These are phyloP conservation scores for Ctenodactylus gundi DNA, from an alignment of 2,113 vertebrate species.

Conservation along the genomic window DNA sequence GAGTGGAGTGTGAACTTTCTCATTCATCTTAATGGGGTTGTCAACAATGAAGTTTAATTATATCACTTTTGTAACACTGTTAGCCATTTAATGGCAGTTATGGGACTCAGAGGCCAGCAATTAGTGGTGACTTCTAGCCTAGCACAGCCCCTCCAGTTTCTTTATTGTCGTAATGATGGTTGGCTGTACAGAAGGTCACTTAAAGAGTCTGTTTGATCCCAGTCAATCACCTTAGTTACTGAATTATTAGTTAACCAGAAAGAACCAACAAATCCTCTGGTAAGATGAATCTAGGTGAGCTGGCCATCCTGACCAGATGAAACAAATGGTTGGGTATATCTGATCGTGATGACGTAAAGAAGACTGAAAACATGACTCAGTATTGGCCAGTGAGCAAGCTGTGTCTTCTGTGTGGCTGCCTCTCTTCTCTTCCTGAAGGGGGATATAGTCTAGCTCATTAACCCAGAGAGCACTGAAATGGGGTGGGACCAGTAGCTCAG, in stretches of 20 bases:
- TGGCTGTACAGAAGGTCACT: conserved; percentile 46
- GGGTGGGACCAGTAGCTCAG: too few relatives aligned
- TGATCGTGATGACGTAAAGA: conserved; percentile 7
- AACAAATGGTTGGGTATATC: not conserved
- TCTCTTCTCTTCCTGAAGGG: not conserved
- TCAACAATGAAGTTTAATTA: conserved; percentile 56
- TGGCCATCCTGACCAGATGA: conserved; percentile 28
- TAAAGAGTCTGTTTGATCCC: conserved; percentile 48
- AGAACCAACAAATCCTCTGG: not conserved
- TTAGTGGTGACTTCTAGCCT: conserved; percentile 58
- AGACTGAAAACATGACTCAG: not conserved
- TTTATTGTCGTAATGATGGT: conserved; percentile 57
- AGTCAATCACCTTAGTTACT: not conserved
- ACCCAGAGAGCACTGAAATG: not conserved
- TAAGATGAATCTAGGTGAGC: not conserved
- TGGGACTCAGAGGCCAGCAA: conserved; percentile 53
- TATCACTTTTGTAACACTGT: conserved; percentile 36
- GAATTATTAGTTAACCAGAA: conserved; percentile 41
- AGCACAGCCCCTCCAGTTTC: not conserved
- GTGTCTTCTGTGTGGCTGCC: not conserved
- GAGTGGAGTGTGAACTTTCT: conserved; percentile 51
- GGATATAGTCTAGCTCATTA: not conserved
- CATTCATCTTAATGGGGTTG: conserved; percentile 59
- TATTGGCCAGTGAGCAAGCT: not conserved
- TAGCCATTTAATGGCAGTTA: conserved; percentile 57